These are phyloP conservation scores for Heliconius charithonia DNA, from an alignment of 2,888 invertebrate genomes.

Conservation along the genomic window DNA sequence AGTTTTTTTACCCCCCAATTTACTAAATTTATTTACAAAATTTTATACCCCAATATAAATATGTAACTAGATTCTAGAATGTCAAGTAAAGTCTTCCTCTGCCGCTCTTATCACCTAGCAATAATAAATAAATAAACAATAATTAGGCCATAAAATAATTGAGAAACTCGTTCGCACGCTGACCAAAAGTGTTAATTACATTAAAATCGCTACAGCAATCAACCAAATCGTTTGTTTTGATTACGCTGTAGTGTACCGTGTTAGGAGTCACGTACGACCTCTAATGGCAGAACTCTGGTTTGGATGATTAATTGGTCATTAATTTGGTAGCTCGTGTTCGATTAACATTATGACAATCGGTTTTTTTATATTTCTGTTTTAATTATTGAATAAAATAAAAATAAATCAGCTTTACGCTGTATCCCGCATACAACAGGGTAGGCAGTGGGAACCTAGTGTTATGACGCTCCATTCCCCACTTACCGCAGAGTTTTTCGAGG, in stretches of 20 bases:
- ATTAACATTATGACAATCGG: not conserved
- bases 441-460: no score
- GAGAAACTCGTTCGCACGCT: conserved; percentile 33
- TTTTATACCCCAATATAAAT: no score
- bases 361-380: not conserved
- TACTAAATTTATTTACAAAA: no score
- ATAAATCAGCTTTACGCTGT: no score
- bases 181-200: conserved; percentile 36
- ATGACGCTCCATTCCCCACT: no score
- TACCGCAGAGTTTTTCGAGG: no score
- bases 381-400: no score
- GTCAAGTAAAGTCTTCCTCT: not conserved
- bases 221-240: conserved; percentile 43
- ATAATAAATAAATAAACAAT: not conserved
- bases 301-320: conserved; percentile 31
- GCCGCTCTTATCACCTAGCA: no score
- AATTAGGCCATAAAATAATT: conserved; percentile 36
- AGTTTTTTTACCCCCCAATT: no score
- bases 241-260: conserved; percentile 39
- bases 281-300: conserved; percentile 27
- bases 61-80: no score
- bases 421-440: no score
- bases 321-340: conserved; percentile 30
- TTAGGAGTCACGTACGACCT: conserved; percentile 44
- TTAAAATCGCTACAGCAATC: conserved; percentile 40